Evolutionary conservation across 92 coral and sea anemone species (phyloP), one percentile per base, ranked within the genome.

Genomic region (Porites cylindrica): DNA sequence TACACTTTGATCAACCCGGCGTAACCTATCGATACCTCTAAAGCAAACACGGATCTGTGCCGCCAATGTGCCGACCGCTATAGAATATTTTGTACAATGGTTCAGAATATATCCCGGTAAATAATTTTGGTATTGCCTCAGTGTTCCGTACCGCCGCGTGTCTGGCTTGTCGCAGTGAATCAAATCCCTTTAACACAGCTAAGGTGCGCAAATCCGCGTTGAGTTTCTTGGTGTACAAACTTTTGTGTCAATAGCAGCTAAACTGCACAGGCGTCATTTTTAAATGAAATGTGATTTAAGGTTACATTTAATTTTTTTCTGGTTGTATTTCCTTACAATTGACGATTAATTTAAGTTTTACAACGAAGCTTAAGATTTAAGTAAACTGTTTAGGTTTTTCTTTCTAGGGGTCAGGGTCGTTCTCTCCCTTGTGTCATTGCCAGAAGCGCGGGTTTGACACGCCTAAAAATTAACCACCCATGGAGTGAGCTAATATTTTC

Each of bases 251-350:
- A 83, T 47, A 73, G 62, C 12, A 73, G 73, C 63, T 60, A 21
- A 87, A 76, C 54, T 12, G 63, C 24, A 38, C 67, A 78, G 82
- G 85, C 89, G 86, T 87, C 82, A 82, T 52, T 76, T 54, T 81
- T 87, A 75, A 88, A 91, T 76, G 72, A 82, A 87, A 86, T 43
- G 70, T 82, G 88, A 75, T 77, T 76, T 72, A 68, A 29, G 71
- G 85, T 72, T 72, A 87, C 94, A 82, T 67, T 60, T 23, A 66
- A 85, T 69, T 26, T 67, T 67, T 73, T 47, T 67, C 88, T 89
- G 82, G 70, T 84, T 83, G 67, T 65, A 91, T 93, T 93, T 95
- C 89, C 87, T 70, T 79, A 73, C 82, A 91, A 91, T 89, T 93
- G 74, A 87, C 77, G 73, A 85, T 89, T 88, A 91, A 91, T 91